Conservation (phyloP, 2,113 vertebrate species). For the Callithrix jacchus region DNA sequence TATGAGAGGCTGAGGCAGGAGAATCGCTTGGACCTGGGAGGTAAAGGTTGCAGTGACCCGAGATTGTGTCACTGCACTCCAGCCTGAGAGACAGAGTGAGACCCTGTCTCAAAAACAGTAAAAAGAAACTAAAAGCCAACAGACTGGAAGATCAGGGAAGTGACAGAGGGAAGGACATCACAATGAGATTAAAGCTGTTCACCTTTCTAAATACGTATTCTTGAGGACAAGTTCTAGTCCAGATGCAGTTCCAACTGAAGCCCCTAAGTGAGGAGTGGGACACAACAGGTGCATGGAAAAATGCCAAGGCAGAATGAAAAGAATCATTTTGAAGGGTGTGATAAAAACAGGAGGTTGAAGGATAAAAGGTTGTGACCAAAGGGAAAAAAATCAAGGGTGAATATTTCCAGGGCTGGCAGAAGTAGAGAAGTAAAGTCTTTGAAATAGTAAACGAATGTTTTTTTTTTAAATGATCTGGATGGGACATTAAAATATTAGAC, state of each 20-base stretch:
- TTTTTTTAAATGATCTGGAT: background rate
- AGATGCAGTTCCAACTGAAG: background rate
- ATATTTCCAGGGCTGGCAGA: background rate
- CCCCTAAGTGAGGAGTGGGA: background rate
- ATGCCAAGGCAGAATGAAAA: background rate
- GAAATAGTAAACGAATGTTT: background rate
- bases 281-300: background rate
- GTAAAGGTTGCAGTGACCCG: too few species aligned
- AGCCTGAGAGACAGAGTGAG: too few species aligned
- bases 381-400: background rate
- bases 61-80: too few species aligned
- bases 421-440: background rate
- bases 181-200: background rate
- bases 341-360: background rate
- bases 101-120: too few species aligned
- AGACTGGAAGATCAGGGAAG: background rate
- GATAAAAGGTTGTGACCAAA: background rate
- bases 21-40: too few species aligned
- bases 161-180: background rate
- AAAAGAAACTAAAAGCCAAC: background rate
- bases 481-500: constrained; percentile 13
- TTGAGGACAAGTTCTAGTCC: background rate
- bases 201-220: background rate
- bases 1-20: too few species aligned
- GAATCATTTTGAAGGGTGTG: background rate